Base-by-base conservation (phyloP, 2,888 invertebrate species). In the Cenopis cana region DNA sequence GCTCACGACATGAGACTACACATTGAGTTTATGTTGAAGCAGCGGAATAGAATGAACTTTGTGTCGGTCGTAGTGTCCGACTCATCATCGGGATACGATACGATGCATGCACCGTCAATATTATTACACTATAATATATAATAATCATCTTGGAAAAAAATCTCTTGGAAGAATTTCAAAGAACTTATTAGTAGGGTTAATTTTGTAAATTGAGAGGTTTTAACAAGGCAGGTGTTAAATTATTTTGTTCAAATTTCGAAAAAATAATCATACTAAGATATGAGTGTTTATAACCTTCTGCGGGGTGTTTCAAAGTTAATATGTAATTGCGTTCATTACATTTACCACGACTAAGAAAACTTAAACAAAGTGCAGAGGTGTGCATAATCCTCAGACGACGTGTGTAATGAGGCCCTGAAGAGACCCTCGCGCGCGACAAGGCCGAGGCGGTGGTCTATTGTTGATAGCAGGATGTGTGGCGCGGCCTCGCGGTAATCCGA, bases 381-480 rank as follows among this genome's bases (percentile, higher is more conserved):
- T 65, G 62, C 18, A 20, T 50, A 60, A 72, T 61, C 52, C 20
- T 67, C 66, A 57, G 29, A 68, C 69, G 64, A 57, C 80, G 79
- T 81, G 80, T 73, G 67, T 73, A 74, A 78, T 74, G 80, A 85
- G 87, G 83, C 87, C 86, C 83, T 84, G 86, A 84, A 81, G 80
- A 82, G 83, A 81, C 83, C 82, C 81, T 83, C 77, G 79, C 62
- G 60, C 70, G 77, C 76, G 74, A 70, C 83, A 81, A 85, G 84
- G 85, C 78, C 81, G 70, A 68, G 74, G 73, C 76, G 75, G 79
- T 79, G 81, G 78, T 80, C 85, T 82, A 86, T 87, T 88, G 87
- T 89, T 82, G 76, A 84, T 84, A 85, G 84, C 86, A 88, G 88
- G 88, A 89, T 89, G 81, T 85, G 82, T 84, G 83, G 81, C 79